phyloP scores from a whole-genome alignment of 2,888 invertebrate genomes.

The Carabus problematicus region DNA sequence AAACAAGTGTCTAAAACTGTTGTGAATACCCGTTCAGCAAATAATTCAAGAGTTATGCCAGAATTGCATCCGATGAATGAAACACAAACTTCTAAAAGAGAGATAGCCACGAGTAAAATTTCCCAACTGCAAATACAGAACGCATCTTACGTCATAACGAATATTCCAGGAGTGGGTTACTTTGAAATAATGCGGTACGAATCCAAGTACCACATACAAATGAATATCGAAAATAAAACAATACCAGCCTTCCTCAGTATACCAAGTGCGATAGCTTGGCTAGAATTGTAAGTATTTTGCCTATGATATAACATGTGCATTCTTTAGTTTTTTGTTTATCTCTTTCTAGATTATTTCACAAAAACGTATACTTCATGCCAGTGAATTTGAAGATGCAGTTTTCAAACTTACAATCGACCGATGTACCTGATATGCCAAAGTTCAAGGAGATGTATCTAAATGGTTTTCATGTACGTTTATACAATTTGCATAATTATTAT shows the following conservation, averaged over 20 bases:
- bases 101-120: slow-evolving; percentile 16
- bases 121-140: neutral
- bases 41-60: slow-evolving; percentile 27
- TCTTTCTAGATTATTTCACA: slow-evolving; percentile 49
- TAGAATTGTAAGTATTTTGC: slow-evolving; percentile 46
- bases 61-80: slow-evolving; percentile 24
- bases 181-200: slow-evolving; percentile 29
- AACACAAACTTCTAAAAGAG: slow-evolving; percentile 12
- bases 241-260: slow-evolving; percentile 39
- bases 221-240: neutral
- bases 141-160: slow-evolving; percentile 35
- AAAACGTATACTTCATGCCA: slow-evolving; percentile 51
- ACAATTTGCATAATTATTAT: neutral
- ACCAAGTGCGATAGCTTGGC: slow-evolving; percentile 42
- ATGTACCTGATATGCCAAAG: slow-evolving; percentile 44
- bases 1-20: no score
- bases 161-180: slow-evolving; percentile 44
- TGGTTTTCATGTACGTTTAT: slow-evolving; percentile 54
- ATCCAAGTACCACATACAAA: neutral
- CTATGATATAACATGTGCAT: slow-evolving; percentile 24
- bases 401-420: slow-evolving; percentile 48
- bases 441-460: slow-evolving; percentile 50
- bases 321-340: slow-evolving; percentile 6
- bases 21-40: slow-evolving; percentile 5
- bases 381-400: slow-evolving; percentile 51